Conservation (phyloP, 1,140 invertebrate species). For the Maconellicoccus hirsutus region DNA sequence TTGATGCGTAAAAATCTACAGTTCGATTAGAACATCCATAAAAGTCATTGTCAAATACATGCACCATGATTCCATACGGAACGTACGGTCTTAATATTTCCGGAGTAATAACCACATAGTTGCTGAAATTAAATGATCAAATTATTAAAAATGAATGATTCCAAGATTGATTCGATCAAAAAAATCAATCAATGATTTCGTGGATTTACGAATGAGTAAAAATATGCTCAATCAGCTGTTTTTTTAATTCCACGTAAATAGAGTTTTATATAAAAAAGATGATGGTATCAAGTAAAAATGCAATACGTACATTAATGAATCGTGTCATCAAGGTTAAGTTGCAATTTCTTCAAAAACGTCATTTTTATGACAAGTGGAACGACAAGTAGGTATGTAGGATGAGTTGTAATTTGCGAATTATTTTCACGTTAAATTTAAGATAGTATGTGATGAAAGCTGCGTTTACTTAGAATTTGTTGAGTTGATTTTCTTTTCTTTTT, state of each 20-base stretch:
- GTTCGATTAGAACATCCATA: neutral
- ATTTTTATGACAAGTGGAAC: neutral
- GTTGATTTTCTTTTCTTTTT: too few species aligned
- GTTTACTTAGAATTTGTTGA: too few species aligned
- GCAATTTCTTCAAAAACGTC: neutral
- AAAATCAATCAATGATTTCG: too few species aligned
- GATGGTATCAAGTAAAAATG: too few species aligned
- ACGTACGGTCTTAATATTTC: neutral
- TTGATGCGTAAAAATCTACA: neutral
- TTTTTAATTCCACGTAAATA: too few species aligned
- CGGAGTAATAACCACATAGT: neutral
- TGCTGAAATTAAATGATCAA: neutral
- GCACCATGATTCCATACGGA: neutral
- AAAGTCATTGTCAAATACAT: neutral
- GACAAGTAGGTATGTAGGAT: neutral
- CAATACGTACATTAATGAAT: neutral
- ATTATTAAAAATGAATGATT: neutral
- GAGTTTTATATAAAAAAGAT: too few species aligned
- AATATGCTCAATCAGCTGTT: too few species aligned
- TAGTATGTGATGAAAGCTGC: too few species aligned
- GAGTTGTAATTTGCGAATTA: too few species aligned
- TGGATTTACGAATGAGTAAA: too few species aligned
- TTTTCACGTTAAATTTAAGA: too few species aligned
- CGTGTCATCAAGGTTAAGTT: constrained; percentile 8
- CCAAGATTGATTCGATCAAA: too few species aligned